A percentile compares a stretch with the other conserved stretches of the same genome.
phyloP scores from a whole-genome alignment of 2,888 invertebrate species.

The Esperia sulphurella region DNA sequence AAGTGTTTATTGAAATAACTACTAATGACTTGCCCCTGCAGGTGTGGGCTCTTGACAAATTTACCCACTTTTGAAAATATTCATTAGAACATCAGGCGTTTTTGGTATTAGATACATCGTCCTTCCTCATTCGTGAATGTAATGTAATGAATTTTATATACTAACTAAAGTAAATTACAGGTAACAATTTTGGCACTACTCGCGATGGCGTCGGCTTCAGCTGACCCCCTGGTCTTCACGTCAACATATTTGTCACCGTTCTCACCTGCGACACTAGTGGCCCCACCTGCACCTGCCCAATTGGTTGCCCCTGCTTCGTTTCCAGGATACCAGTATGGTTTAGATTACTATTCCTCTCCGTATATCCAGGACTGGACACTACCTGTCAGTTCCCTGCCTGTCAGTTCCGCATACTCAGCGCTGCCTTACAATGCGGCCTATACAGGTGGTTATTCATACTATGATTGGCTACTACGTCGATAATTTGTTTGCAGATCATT shows the following conservation, averaged over 20 bases:
- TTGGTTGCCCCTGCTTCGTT: neutral
- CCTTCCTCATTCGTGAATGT: too few relatives aligned
- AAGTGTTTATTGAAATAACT: too few relatives aligned
- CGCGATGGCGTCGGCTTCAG: conserved; percentile 29
- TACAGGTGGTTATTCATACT: neutral
- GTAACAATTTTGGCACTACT: conserved; percentile 34
- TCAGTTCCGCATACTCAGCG: neutral
- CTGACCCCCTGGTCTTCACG: conserved; percentile 26
- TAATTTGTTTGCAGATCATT: neutral
- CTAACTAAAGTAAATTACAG: conserved; percentile 21
- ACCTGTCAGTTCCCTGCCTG: conserved; percentile 1
- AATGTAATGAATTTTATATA: neutral
- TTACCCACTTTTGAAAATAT: too few relatives aligned
- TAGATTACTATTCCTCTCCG: neutral
- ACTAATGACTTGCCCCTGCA: too few relatives aligned
- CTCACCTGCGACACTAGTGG: neutral
- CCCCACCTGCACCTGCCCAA: neutral
- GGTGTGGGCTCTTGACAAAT: too few relatives aligned
- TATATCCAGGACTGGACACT: conserved; percentile 9
- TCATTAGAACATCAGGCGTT: too few relatives aligned
- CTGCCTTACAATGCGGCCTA: neutral
- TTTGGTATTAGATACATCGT: too few relatives aligned
- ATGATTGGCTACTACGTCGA: conserved; percentile 22
- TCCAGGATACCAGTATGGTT: neutral
- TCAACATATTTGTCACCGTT: conserved; percentile 3